Base-by-base conservation (phyloP, 2,113 vertebrate species). In the Psittacus erithacus region DNA sequence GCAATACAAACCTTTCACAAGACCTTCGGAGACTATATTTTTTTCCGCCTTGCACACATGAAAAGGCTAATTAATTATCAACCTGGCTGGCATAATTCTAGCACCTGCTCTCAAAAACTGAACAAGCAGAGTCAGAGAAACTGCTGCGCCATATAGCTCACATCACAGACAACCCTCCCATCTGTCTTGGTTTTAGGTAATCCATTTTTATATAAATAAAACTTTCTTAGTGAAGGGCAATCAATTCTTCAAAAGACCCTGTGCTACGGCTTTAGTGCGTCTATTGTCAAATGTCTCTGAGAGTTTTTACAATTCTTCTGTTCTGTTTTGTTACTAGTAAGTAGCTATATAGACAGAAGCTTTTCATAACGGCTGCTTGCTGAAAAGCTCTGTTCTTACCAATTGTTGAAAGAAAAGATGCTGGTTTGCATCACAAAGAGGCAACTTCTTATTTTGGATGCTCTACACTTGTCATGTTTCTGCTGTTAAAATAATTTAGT, bases 51-150 rank as follows among this genome's bases (percentile, higher is more conserved):
- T 67, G 59, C n/a, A 43, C 6, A 5, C 14, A 67, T 2, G 12
- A 74, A 80, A 74, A 33, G 19, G 44, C 28, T 88, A 86, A 96
- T 88, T 86, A 95, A 88, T 93, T 81, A 46, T 47, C 53, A 64
- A 44, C 27, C 23, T 63, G 22, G 33, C 59, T 86, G 76, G 11
- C 33, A 47, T 68, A 83, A 59, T 64, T 86, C 59, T 86, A 80
- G 14, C 38, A 93, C 59, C 79, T 94, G 92, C n/a, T 90, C 39
- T 80, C 31, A 49, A 71, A 70, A 62, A 24, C 33, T 46, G 71
- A 50, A 4, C 60, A 73, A 68, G 46, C 46, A 41, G 4, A 25
- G 23, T 50, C 81, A 43, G 6, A 24, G 75, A 74, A 71, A 62
- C 25, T 92, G 75, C 82, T 88, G 23, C 27, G 47, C 70, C 62